Conservation (phyloP, 2,113 vertebrate genomes). For the Fregata magnificens region DNA sequence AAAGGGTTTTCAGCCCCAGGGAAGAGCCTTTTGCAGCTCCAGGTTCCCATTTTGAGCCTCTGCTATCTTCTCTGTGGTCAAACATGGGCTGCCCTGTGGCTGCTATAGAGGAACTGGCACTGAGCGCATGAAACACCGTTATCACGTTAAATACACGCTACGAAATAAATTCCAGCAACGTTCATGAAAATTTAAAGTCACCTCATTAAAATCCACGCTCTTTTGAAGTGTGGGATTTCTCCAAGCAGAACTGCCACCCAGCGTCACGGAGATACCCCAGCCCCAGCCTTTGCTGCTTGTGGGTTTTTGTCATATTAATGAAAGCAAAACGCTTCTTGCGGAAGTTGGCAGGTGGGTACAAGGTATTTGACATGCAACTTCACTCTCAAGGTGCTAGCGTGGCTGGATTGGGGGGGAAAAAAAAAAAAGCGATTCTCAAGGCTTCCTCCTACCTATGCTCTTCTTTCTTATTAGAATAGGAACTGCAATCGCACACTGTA, state of each 20-base stretch:
- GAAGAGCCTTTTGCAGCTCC: neutral
- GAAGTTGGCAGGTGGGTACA: neutral
- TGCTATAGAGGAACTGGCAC: neutral
- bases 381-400: neutral
- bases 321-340: neutral
- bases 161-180: neutral
- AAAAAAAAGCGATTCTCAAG: neutral
- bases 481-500: neutral
- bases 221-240: neutral
- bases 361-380: neutral
- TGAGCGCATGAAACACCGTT: rapidly evolving
- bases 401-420: neutral
- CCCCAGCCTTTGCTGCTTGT: neutral
- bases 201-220: neutral
- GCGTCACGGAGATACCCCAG: neutral
- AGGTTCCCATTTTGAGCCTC: neutral
- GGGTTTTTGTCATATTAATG: neutral
- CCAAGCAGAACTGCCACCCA: neutral
- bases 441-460: neutral
- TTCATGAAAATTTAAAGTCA: neutral
- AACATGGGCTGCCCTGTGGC: neutral
- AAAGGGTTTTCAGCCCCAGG: neutral
- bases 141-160: rapidly evolving
- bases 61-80: neutral
- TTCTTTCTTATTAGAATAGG: neutral